Evolutionary conservation across 2,113 vertebrate species (phyloP).

Genomic region (Pipra filicauda): DNA sequence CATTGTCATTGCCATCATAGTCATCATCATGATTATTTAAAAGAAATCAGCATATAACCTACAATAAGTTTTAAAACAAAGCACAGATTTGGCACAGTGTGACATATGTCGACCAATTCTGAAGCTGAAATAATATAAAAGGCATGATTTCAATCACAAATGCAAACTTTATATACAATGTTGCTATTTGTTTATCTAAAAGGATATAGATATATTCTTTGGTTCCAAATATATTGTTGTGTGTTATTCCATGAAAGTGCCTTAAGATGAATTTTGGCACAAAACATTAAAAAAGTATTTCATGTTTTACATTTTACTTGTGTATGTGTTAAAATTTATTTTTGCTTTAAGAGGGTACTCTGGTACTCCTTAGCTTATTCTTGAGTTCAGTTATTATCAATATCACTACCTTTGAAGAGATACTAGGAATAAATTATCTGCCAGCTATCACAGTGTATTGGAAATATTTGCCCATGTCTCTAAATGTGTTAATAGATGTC

Average conservation of each 20-base stretch:
- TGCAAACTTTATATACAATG: not conserved
- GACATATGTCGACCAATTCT: not conserved
- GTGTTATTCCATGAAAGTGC: not conserved
- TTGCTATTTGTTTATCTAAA: not conserved
- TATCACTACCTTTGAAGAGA: not conserved
- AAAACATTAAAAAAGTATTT: not conserved
- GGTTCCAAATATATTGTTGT: not conserved
- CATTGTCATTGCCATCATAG: accelerated
- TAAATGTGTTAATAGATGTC: not conserved
- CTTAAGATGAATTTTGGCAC: not conserved
- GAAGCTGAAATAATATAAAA: not conserved
- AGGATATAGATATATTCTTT: not conserved
- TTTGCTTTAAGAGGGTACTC: not conserved
- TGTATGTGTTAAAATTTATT: not conserved
- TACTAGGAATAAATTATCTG: not conserved
- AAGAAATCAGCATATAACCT: not conserved
- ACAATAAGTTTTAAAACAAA: not conserved
- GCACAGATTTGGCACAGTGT: not conserved
- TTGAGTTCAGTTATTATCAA: not conserved
- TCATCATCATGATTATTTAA: not conserved
- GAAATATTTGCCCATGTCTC: not conserved
- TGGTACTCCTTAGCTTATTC: not conserved
- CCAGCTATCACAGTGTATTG: not conserved
- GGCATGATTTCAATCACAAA: not conserved
- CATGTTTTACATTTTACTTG: not conserved